These are phyloP conservation scores for Acanthurus tractus DNA, from an alignment of 2,797 vertebrate species.

Conservation along the genomic window DNA sequence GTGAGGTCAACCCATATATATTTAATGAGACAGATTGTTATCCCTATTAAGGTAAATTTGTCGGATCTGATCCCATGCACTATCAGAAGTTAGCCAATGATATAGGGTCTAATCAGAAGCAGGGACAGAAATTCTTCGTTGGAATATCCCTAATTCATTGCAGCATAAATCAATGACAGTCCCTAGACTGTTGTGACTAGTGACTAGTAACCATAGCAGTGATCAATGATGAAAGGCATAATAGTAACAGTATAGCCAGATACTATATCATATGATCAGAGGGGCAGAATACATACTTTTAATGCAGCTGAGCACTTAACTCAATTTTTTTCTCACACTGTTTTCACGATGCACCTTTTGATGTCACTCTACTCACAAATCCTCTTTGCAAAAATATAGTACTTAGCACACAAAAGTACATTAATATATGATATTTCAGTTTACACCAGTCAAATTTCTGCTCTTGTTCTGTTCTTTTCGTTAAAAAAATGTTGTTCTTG, in stretches of 20 bases:
- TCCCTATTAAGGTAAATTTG: neutral
- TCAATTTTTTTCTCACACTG: neutral
- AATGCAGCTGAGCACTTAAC: neutral
- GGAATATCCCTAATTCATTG: conserved; percentile 8
- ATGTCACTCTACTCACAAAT: too few relatives aligned
- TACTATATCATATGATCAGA: neutral
- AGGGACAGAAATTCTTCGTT: neutral
- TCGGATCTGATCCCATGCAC: neutral
- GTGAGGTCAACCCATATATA: neutral
- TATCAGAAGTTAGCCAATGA: neutral
- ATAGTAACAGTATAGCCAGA: neutral
- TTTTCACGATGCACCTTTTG: neutral
- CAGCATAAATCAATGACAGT: conserved; percentile 21
- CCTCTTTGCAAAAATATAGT: too few relatives aligned
- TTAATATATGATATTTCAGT: neutral
- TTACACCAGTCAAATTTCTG: neutral
- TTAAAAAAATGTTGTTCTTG: neutral
- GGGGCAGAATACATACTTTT: neutral
- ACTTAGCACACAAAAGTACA: neutral
- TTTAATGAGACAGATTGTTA: neutral
- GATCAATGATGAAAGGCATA: conserved; percentile 24
- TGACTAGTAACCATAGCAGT: conserved; percentile 12
- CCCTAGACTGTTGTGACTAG: conserved; percentile 18
- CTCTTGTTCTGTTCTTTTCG: neutral
- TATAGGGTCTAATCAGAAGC: too few relatives aligned